Conservation (phyloP, 2,797 vertebrate genomes). For the Centropyge bicolor region DNA sequence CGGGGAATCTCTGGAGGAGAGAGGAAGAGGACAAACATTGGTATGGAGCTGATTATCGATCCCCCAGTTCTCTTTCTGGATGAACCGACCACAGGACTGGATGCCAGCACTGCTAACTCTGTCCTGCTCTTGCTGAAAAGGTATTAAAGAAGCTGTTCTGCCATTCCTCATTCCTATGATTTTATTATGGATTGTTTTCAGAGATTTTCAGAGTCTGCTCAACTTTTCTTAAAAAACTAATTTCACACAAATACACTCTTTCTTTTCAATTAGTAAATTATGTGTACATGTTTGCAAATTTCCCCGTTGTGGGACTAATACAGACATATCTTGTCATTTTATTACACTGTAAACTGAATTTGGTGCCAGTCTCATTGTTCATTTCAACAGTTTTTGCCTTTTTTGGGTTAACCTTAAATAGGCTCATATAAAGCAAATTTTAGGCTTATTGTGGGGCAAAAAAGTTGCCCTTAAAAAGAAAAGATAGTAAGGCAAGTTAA, state of each 20-base stretch:
- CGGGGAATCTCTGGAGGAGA: conserved; percentile 96
- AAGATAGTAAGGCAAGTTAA: background rate
- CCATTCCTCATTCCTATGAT: background rate
- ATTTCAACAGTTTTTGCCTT: no score
- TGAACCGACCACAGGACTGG: conserved; percentile 95
- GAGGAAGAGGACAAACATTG: conserved; percentile 95
- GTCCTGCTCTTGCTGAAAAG: conserved; percentile 93
- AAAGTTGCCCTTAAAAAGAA: background rate
- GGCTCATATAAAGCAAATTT: background rate
- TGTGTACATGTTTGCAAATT: no score
- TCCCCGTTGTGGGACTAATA: no score
- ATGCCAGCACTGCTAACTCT: conserved; percentile 94
- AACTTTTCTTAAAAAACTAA: background rate
- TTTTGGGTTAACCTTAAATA: no score
- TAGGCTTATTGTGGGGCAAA: background rate
- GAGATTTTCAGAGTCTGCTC: background rate
- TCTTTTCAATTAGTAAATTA: background rate
- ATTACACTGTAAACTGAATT: background rate
- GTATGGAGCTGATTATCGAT: conserved; percentile 96
- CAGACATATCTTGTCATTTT: no score
- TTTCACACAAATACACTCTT: no score
- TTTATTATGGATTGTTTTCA: background rate
- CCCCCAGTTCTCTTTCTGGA: conserved; percentile 94
- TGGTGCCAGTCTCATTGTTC: background rate
- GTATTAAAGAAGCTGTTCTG: conserved; percentile 68